Evolutionary conservation across 2,797 vertebrate species (phyloP).

Genomic region (Gobionotothen gibberifrons): DNA sequence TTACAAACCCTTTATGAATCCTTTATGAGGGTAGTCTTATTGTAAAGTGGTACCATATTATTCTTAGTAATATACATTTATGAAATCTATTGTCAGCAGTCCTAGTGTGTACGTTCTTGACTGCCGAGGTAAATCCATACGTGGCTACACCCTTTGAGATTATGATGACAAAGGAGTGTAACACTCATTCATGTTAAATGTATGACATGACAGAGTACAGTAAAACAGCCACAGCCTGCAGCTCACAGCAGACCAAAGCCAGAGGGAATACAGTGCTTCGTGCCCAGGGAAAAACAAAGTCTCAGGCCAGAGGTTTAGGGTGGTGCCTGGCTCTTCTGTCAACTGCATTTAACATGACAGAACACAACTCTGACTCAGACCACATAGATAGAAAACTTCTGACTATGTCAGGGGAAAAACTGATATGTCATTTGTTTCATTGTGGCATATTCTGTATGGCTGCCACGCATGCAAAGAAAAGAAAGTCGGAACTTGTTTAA

Average conservation of each 20-base stretch:
- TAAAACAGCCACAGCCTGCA: conserved; percentile 50
- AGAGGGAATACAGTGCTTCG: conserved; percentile 59
- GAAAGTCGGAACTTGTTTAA: not conserved
- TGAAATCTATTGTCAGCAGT: conserved; percentile 12
- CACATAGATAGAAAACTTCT: conserved; percentile 77
- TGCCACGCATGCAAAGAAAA: conserved; percentile 62
- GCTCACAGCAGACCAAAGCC: conserved; percentile 56
- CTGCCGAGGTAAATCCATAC: not conserved
- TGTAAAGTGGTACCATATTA: too few species aligned
- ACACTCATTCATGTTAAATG: conserved; percentile 42
- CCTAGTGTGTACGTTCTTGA: not conserved
- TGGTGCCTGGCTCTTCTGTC: conserved; percentile 83
- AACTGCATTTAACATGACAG: conserved; percentile 83
- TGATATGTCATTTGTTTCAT: conserved; percentile 74
- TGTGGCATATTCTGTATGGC: conserved; percentile 51
- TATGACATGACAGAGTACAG: conserved; percentile 48
- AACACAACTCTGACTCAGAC: conserved; percentile 79
- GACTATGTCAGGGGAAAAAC: conserved; percentile 78
- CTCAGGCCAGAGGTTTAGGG: conserved; percentile 82
- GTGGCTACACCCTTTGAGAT: conserved; percentile 16
- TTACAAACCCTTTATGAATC: too few species aligned
- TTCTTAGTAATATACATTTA: conserved; percentile 11
- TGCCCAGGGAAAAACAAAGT: conserved; percentile 78
- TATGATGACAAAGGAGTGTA: conserved; percentile 34
- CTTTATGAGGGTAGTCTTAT: too few species aligned